These are phyloP conservation scores for Prionchulus punctatus DNA, from an alignment of 2,888 invertebrate species.

Conservation along the genomic window DNA sequence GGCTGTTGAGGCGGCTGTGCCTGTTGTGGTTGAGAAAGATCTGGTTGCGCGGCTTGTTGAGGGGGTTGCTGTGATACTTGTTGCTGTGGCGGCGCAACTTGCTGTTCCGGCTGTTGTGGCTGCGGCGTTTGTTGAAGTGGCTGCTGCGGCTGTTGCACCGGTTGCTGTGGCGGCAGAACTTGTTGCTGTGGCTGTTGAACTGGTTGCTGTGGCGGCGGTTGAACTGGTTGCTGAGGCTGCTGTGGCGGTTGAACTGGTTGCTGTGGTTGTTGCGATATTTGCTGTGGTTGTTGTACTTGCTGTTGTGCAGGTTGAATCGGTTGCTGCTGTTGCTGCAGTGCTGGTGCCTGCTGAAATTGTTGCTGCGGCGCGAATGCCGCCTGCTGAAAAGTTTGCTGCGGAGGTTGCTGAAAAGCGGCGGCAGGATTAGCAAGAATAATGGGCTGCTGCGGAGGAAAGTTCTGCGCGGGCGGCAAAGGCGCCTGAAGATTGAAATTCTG, in stretches of 20 bases:
- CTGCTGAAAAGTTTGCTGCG: neutral
- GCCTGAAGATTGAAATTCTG: neutral
- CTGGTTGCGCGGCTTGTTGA: neutral
- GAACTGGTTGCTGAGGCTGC: neutral
- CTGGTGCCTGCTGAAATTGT: neutral
- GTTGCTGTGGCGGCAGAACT: neutral
- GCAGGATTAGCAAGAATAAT: too few species aligned
- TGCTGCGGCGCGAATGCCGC: neutral
- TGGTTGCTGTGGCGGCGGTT: slow-evolving; percentile 4
- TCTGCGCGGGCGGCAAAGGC: neutral
- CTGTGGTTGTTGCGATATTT: neutral
- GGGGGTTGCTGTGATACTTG: neutral
- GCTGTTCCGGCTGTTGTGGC: neutral
- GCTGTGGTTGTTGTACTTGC: neutral
- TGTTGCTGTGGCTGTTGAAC: neutral
- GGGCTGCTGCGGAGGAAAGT: neutral
- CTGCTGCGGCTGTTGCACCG: neutral
- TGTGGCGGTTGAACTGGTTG: neutral
- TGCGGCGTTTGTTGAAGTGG: slow-evolving; percentile 1
- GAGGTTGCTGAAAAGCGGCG: neutral
- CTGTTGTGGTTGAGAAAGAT: neutral
- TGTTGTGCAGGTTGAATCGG: neutral
- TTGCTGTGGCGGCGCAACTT: neutral
- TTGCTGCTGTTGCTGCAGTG: neutral
- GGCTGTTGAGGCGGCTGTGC: neutral